Conservation (phyloP, 2,888 invertebrate genomes). For the Scaptomyza caliginosa region DNA sequence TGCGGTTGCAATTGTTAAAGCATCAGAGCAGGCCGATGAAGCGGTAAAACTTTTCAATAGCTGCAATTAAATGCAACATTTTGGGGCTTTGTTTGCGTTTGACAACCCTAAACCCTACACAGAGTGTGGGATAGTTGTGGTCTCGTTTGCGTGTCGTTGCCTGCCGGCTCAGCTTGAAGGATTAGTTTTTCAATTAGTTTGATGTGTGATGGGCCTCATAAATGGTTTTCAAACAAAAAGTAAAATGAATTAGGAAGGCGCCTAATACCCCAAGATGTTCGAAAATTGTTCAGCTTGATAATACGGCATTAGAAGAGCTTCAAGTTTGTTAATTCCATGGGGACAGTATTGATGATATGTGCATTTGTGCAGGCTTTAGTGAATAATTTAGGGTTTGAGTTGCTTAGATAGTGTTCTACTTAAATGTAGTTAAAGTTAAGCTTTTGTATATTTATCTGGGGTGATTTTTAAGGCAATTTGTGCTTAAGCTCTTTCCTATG, state of each 20-base stretch:
- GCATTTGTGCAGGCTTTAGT: no score
- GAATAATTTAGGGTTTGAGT: not conserved
- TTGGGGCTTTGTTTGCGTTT: slow-evolving; percentile 50
- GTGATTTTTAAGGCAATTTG: not conserved
- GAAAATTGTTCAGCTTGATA: not conserved
- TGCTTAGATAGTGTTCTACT: not conserved
- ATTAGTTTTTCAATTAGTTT: slow-evolving; percentile 70
- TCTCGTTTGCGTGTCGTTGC: slow-evolving; percentile 15
- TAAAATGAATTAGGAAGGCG: not conserved
- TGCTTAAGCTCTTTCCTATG: not conserved
- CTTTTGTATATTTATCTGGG: no score
- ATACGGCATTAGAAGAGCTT: not conserved
- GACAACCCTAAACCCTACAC: slow-evolving; percentile 7
- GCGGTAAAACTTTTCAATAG: slow-evolving; percentile 39
- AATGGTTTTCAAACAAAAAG: slow-evolving; percentile 33
- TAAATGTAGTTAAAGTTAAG: not conserved
- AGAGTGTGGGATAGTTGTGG: not conserved
- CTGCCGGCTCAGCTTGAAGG: slow-evolving; percentile 30
- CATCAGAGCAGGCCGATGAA: slow-evolving; percentile 4
- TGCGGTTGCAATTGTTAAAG: slow-evolving; percentile 40
- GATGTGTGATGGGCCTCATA: slow-evolving; percentile 47
- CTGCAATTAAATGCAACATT: slow-evolving; percentile 71
- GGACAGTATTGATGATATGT: not conserved
- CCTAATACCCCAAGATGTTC: not conserved
- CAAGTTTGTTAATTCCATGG: not conserved